A percentile compares a stretch with the other conserved stretches of the same genome.
Conservation (phyloP, 2,797 vertebrate genomes). For the Limosa lapponica region DNA sequence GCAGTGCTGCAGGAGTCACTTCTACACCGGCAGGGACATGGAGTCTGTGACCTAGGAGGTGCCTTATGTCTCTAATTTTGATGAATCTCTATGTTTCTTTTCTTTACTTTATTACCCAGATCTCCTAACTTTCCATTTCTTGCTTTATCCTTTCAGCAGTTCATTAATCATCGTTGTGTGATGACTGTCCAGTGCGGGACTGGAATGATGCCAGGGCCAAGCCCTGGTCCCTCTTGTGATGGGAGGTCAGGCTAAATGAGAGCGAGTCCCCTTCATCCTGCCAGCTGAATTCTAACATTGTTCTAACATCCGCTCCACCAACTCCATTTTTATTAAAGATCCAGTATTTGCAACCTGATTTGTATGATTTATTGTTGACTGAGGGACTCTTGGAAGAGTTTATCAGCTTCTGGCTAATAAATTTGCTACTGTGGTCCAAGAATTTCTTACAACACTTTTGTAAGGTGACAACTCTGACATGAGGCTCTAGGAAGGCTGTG, state of each 20-base stretch:
- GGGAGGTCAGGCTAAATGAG: neutral
- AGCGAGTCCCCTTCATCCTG: neutral
- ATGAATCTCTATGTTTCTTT: neutral
- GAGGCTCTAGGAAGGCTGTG: neutral
- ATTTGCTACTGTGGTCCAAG: neutral
- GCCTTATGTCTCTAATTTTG: neutral
- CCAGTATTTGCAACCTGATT: neutral
- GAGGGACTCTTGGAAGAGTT: slow-evolving; percentile 6
- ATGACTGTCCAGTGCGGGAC: neutral
- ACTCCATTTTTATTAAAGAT: neutral
- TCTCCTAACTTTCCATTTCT: neutral
- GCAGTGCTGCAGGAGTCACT: neutral
- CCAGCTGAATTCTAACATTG: neutral
- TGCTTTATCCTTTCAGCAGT: neutral
- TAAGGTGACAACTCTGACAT: neutral
- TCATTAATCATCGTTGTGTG: neutral
- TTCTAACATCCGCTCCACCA: neutral
- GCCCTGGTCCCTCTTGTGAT: neutral
- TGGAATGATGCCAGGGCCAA: neutral
- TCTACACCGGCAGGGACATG: rapidly evolving
- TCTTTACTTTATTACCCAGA: neutral
- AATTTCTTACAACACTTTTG: neutral
- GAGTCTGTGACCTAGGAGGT: neutral
- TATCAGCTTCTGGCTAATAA: slow-evolving; percentile 31
- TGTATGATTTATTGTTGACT: slow-evolving; percentile 17